Conservation (phyloP, 1,140 invertebrate genomes). For the Elymnias hypermnestra region DNA sequence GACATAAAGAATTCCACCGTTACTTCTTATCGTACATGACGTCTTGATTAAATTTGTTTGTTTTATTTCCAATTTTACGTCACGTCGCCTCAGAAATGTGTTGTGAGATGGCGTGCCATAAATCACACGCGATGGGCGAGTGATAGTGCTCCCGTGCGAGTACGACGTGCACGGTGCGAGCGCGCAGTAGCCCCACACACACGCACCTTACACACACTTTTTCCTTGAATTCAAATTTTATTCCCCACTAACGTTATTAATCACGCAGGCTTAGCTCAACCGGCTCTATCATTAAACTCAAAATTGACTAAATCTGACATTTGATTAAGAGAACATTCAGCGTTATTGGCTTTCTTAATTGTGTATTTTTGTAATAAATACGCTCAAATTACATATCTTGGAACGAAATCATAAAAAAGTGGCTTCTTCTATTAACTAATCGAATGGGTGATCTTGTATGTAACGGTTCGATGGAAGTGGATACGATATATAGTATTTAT, state of each 20-base stretch:
- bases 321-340: conserved; percentile 61
- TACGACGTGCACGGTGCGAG: conserved; percentile 28
- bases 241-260: conserved; percentile 45
- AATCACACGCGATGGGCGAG: conserved; percentile 58
- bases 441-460: conserved; percentile 18
- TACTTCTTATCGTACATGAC: not conserved
- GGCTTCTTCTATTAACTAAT: conserved; percentile 29
- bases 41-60: conserved; percentile 20
- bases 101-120: conserved; percentile 44
- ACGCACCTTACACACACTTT: conserved; percentile 24
- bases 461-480: conserved; percentile 21
- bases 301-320: conserved; percentile 69
- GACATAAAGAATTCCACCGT: not conserved
- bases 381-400: conserved; percentile 38
- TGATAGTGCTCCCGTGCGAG: conserved; percentile 46
- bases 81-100: conserved; percentile 35
- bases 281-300: conserved; percentile 60
- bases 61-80: conserved; percentile 29
- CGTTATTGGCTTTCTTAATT: conserved; percentile 55
- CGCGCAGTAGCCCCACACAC: conserved; percentile 16
- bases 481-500: conserved; percentile 19
- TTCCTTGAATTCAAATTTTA: conserved; percentile 48
- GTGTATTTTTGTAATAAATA: conserved; percentile 54
- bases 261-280: conserved; percentile 54
- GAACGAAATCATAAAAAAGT: conserved; percentile 27